Evolutionary conservation across 2,113 vertebrate species (phyloP), one percentile per base, ranked within the genome.

Genomic region (Centropus unirufus): DNA sequence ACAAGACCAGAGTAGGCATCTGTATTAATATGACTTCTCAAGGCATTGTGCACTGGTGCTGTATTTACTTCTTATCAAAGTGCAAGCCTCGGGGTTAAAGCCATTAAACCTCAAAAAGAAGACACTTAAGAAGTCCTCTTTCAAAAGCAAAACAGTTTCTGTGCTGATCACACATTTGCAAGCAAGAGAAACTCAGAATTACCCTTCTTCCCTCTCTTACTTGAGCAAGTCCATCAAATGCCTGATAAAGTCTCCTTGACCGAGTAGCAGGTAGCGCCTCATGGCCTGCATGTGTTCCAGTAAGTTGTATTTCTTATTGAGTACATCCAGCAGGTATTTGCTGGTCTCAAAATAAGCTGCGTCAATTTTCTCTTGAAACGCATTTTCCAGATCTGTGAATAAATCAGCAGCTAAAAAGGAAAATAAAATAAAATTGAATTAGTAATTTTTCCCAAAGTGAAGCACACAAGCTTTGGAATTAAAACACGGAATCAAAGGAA

Each of bases 211-310:
- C 79, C 21, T 73, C 34, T 85, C 99, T 98, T 88, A 99, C 99
- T 99, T 99, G 27, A 99, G 98, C 93, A 99, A 98, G 95, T 99
- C 99, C 99, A 99, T 99, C 75, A 99, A 98, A 93, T 99, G 99
- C 40, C 99, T 97, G 96, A 99, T 99, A 94, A 99, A 99, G 97
- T 99, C 99, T 83, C 99, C 99, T 96, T 99, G 99, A 75, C 99
- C 99, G 30, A 99, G 98, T 47, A 99, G 98, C 93, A 99, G 97
- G 98, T 99, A 99, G 58, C 99, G 98, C 47, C 99, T 98, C 98
- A 99, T 99, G 68, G 99, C 99, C 97, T 99, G 99, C 97, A 99
- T 98, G 92, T 99, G 99, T 62, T 99, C 99, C 95, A 99, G 97
- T 95, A 99, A 95, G 94, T 98, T 98, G 97, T 99, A 99, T 93